Conservation (phyloP, 2,797 vertebrate genomes). For the Chrosomus eos region DNA sequence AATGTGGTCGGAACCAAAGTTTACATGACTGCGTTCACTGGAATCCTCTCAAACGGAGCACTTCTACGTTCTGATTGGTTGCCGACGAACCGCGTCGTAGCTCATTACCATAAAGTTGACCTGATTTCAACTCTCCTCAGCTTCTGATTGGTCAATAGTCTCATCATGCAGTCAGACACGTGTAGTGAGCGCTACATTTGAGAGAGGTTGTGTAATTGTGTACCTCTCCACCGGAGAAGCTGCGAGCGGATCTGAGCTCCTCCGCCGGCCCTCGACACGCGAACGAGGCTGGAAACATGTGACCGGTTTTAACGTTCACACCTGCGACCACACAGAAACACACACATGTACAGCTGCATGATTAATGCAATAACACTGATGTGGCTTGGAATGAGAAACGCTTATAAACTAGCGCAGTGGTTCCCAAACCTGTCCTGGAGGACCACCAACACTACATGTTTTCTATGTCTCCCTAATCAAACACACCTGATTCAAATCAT, state of each 20-base stretch:
- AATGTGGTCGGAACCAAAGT: too few relatives aligned
- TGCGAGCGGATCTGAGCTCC: slow-evolving; percentile 86
- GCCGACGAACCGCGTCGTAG: too few relatives aligned
- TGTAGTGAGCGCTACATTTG: background rate
- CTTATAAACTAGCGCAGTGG: background rate
- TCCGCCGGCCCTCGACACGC: slow-evolving; percentile 87
- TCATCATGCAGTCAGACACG: background rate
- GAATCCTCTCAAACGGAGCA: too few relatives aligned
- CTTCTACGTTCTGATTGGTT: too few relatives aligned
- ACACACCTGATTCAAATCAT: too few relatives aligned
- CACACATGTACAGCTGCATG: background rate
- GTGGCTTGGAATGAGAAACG: background rate
- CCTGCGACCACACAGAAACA: slow-evolving; percentile 70
- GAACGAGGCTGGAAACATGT: slow-evolving; percentile 89
- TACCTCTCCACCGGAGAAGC: slow-evolving; percentile 89
- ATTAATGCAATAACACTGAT: background rate
- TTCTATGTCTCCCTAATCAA: too few relatives aligned
- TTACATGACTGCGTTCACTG: too few relatives aligned
- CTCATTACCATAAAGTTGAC: too few relatives aligned
- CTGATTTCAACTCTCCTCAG: too few relatives aligned
- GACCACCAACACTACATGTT: too few relatives aligned
- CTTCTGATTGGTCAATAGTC: background rate
- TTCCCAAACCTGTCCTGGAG: too few relatives aligned
- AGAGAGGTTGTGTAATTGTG: too few relatives aligned
- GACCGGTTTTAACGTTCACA: slow-evolving; percentile 90